Evolutionary conservation across 2,113 vertebrate genomes (phyloP), one percentile per base, ranked within the genome.

Genomic region (Rhinoptilus africanus): DNA sequence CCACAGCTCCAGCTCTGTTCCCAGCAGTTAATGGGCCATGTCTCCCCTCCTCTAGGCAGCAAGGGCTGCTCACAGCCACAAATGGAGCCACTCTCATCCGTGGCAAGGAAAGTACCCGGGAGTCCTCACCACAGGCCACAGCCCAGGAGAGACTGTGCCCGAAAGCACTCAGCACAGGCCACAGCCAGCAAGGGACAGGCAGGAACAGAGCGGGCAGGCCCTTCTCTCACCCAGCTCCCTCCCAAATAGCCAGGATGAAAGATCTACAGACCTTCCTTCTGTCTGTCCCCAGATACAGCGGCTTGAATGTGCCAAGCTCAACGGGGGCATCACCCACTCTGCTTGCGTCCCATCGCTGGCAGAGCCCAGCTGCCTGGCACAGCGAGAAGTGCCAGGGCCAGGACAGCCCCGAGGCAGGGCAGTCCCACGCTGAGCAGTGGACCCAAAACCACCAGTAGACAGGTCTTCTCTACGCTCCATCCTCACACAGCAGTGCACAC

Each of bases 21-120:
- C 27, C 0, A 0, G 68, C 43, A 81, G 39, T 32, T 50, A 48
- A 50, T 1, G 8, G 41, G n/a, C 37, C 23, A 18, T 2, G 27
- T 43, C 14, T 28, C 32, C 21, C 34, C 53, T 68, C 23, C 35
- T 57, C 69, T 34, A 26, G 57, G 75, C 77, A 89, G 48, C 43
- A 41, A 66, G 47, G 16, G 22, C 26, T 74, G 66, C 41, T 22
- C 59, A 45, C 23, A 74, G 71, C 81, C 1, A 2, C 59, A 68
- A 47, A 60, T 0, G 1, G 45, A 83, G 37, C 24, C 2, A 4
- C 81, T 48, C 62, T 34, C 30, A 7, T 28, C n/a, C 60, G 51
- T n/a, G 34, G 50, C 48, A 78, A 16, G 16, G 28, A 43, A 17
- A 63, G 9, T 6, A 19, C n/a, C 48, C 48, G 22, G 5, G 35